A percentile compares a stretch with the other conserved stretches of the same genome.
Evolutionary conservation across 2,797 vertebrate species (phyloP).

Genomic region (Cyprinella venusta): DNA sequence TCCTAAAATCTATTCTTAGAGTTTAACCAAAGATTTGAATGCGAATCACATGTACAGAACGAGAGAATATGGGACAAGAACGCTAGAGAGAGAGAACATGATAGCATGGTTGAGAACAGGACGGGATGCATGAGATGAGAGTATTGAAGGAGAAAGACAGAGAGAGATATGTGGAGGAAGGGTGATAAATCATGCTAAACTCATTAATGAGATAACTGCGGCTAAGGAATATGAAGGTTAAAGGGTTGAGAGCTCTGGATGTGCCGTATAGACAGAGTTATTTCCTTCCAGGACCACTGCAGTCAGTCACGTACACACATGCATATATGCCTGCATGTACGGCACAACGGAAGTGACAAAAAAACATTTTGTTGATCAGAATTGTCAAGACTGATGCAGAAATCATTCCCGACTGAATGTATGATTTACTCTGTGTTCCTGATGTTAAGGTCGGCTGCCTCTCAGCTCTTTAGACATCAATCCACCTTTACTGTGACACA

Average conservation of each 20-base stretch:
- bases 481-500: slow-evolving; percentile 35
- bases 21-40: not conserved
- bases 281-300: slow-evolving; percentile 54
- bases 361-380: slow-evolving; percentile 7
- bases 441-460: slow-evolving; percentile 33
- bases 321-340: slow-evolving; percentile 1
- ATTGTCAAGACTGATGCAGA: not conserved
- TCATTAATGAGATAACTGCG: slow-evolving; percentile 61
- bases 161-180: slow-evolving; percentile 42
- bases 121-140: slow-evolving; percentile 6
- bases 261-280: not conserved
- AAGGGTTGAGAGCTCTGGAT: slow-evolving; percentile 55
- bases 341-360: not conserved
- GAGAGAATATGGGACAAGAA: not conserved
- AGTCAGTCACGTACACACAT: not conserved
- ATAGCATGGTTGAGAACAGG: not conserved
- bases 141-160: slow-evolving; percentile 18
- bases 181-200: slow-evolving; percentile 64
- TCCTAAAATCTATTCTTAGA: too few species aligned
- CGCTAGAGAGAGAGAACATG: not conserved
- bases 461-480: slow-evolving; percentile 29
- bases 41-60: not conserved
- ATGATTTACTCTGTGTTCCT: not conserved
- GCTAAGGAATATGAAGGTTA: slow-evolving; percentile 61
- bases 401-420: not conserved